phyloP scores from a whole-genome alignment of 2,113 vertebrate species.

The Peromyscus polionotus region DNA sequence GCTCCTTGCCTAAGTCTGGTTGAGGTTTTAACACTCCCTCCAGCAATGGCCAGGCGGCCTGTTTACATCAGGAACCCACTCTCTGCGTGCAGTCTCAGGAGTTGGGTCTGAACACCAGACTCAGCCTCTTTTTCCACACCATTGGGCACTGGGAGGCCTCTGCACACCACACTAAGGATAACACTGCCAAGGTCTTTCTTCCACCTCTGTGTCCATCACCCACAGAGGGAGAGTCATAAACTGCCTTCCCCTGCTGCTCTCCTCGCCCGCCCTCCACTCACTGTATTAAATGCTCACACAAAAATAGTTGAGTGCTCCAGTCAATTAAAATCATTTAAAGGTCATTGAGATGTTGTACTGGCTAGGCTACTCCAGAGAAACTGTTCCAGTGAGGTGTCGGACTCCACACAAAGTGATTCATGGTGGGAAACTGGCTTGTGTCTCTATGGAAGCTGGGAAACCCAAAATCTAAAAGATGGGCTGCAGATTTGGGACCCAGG shows the following conservation, averaged over 20 bases:
- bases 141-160: neutral
- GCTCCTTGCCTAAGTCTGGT: neutral
- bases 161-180: neutral
- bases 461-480: neutral
- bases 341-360: neutral
- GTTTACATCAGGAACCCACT: neutral
- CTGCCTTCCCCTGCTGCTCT: neutral
- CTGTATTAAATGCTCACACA: neutral
- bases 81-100: neutral
- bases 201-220: neutral
- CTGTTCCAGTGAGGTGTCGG: neutral
- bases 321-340: constrained; percentile 46
- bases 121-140: neutral
- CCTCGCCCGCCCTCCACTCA: neutral
- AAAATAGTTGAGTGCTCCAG: neutral
- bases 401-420: neutral
- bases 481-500: neutral
- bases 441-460: neutral
- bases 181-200: neutral
- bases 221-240: neutral
- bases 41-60: neutral
- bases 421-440: neutral
- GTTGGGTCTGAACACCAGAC: too few species aligned
- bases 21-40: neutral
- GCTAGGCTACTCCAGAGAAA: neutral